phyloP scores from a whole-genome alignment of 2,888 invertebrate species.

The Oeneis ivallda region DNA sequence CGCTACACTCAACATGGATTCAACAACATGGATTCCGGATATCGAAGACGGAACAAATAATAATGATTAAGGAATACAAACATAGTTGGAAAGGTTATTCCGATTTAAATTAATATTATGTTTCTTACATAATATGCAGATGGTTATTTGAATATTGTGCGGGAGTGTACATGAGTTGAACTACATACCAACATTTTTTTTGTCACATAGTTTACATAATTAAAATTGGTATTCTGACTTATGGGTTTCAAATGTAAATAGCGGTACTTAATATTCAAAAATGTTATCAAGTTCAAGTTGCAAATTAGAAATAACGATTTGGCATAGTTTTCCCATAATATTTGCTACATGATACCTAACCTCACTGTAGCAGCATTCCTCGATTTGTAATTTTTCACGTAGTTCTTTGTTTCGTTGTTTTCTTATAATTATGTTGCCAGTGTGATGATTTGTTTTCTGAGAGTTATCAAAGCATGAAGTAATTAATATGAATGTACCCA shows the following conservation, averaged over 20 bases:
- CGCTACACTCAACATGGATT: too few species aligned
- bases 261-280: constrained; percentile 7
- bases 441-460: constrained; percentile 37
- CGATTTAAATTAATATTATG: background rate
- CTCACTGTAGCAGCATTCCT: constrained; percentile 41
- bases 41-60: too few species aligned
- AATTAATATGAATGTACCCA: constrained; percentile 1
- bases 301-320: constrained; percentile 27
- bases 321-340: constrained; percentile 34
- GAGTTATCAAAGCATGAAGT: constrained; percentile 38
- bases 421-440: constrained; percentile 38
- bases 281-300: constrained; percentile 22
- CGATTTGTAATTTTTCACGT: constrained; percentile 32
- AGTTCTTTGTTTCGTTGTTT: constrained; percentile 42
- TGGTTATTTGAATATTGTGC: constrained; percentile 24
- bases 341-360: constrained; percentile 37
- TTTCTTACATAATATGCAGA: constrained; percentile 1
- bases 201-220: constrained; percentile 24
- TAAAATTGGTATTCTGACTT: constrained; percentile 9
- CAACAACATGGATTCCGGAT: too few species aligned
- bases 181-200: constrained; percentile 28
- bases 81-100: too few species aligned
- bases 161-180: constrained; percentile 27
- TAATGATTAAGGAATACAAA: too few species aligned
- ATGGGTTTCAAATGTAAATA: constrained; percentile 29